These are phyloP conservation scores for Lacerta viridis DNA, from an alignment of 2,797 vertebrate species.

Conservation along the genomic window DNA sequence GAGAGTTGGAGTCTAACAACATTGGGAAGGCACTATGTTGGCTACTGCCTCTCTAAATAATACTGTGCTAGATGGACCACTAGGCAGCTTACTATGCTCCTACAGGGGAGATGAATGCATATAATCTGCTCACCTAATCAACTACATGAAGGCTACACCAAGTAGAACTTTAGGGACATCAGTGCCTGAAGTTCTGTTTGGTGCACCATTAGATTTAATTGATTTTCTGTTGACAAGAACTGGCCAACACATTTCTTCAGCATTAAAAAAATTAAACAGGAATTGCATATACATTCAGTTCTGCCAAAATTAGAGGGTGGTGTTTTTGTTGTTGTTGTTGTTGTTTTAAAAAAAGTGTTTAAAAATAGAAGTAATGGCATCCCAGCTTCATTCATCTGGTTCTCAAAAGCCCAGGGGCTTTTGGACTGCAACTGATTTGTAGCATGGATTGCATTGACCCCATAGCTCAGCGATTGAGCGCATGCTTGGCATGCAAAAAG, in stretches of 20 bases:
- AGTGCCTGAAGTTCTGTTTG: accelerated
- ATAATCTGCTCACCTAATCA: neutral
- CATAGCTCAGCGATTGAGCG: neutral
- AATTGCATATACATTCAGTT: neutral
- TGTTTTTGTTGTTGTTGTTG: no score
- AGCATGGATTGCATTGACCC: neutral
- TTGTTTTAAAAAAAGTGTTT: neutral
- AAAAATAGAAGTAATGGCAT: neutral
- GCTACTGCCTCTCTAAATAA: no score
- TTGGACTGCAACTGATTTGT: neutral
- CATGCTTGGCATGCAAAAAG: neutral
- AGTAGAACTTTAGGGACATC: neutral
- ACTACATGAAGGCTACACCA: neutral
- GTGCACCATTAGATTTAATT: neutral
- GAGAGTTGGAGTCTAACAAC: no score
- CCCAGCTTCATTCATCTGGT: neutral
- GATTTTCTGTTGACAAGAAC: slow-evolving; percentile 17
- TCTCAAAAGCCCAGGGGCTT: neutral
- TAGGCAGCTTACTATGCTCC: neutral
- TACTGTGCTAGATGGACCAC: neutral
- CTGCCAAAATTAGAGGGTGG: slow-evolving; percentile 11
- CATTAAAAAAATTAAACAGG: neutral
- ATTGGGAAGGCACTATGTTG: no score
- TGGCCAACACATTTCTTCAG: neutral
- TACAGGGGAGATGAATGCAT: accelerated